Percentiles rank a stretch among this genome's conserved stretches.
Evolutionary conservation across 1,140 invertebrate genomes (phyloP).

Genomic region (Pararge aegeria): DNA sequence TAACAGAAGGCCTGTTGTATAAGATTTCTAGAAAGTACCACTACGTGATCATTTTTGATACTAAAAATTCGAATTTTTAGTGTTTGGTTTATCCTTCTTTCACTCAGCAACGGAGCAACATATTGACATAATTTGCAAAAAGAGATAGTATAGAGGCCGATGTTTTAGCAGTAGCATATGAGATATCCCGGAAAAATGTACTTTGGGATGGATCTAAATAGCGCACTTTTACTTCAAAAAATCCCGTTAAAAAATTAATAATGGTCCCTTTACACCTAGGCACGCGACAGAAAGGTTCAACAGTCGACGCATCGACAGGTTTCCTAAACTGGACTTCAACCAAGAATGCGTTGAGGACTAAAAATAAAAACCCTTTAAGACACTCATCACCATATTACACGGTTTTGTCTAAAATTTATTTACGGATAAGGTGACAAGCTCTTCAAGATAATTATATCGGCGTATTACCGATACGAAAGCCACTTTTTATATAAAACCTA

Average conservation of each 20-base stretch:
- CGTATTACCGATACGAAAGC: background rate
- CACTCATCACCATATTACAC: constrained; percentile 38
- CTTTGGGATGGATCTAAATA: too few relatives aligned
- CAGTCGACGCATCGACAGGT: constrained; percentile 49
- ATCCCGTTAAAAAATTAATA: background rate
- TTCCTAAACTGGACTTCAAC: constrained; percentile 53
- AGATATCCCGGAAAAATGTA: too few relatives aligned
- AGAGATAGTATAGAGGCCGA: too few relatives aligned
- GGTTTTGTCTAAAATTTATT: constrained; percentile 23
- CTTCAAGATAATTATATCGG: constrained; percentile 7
- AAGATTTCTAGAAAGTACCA: too few relatives aligned
- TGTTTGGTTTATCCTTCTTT: too few relatives aligned
- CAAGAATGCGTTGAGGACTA: constrained; percentile 44
- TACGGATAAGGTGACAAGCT: constrained; percentile 3
- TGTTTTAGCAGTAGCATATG: too few relatives aligned
- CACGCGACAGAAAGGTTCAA: constrained; percentile 50
- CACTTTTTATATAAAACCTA: background rate
- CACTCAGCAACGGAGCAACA: too few relatives aligned
- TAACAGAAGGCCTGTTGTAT: too few relatives aligned
- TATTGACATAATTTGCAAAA: too few relatives aligned
- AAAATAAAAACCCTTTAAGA: constrained; percentile 46
- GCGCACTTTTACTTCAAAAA: too few relatives aligned
- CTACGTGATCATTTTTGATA: too few relatives aligned
- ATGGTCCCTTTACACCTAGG: constrained; percentile 31
- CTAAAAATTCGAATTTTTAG: too few relatives aligned